Percentiles rank a stretch among this genome's conserved stretches.
phyloP scores from a whole-genome alignment of 2,888 invertebrate species.

The Nephrocerus scutellatus region DNA sequence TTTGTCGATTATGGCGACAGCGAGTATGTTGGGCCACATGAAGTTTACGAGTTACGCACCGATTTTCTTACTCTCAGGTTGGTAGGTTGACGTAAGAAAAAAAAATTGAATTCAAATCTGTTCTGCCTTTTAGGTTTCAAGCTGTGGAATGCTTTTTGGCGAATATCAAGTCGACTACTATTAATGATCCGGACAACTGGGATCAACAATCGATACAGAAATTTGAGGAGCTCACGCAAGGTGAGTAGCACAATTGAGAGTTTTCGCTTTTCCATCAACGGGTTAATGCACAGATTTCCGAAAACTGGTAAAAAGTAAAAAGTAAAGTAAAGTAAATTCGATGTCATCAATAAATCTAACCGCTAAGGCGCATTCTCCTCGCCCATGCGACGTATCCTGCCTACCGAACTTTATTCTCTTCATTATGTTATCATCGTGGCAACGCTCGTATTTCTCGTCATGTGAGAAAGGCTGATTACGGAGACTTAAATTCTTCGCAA shows the following conservation, averaged over 20 bases:
- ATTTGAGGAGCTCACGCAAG: conserved; percentile 65
- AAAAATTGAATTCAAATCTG: not conserved
- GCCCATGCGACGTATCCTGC: too few relatives aligned
- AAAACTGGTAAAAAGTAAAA: too few relatives aligned
- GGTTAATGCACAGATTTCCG: too few relatives aligned
- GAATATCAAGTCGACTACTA: conserved; percentile 57
- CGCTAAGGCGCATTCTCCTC: too few relatives aligned
- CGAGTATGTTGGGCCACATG: conserved; percentile 58
- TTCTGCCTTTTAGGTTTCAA: conserved; percentile 50
- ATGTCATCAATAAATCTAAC: too few relatives aligned
- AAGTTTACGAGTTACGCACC: conserved; percentile 66
- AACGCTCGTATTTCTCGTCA: too few relatives aligned
- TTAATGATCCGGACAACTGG: conserved; percentile 52
- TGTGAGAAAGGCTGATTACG: too few relatives aligned
- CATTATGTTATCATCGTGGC: too few relatives aligned
- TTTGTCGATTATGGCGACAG: conserved; percentile 86
- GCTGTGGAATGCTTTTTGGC: conserved; percentile 83
- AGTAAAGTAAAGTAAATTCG: too few relatives aligned
- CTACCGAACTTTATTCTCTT: too few relatives aligned
- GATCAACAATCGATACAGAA: conserved; percentile 56
- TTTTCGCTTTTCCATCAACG: too few relatives aligned
- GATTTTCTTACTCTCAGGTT: conserved; percentile 51
- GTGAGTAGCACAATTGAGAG: conserved; percentile 37
- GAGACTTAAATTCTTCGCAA: too few relatives aligned
- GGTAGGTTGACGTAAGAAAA: not conserved